These are phyloP conservation scores for Sisyra terminalis DNA, from an alignment of 2,888 invertebrate genomes.

Conservation along the genomic window DNA sequence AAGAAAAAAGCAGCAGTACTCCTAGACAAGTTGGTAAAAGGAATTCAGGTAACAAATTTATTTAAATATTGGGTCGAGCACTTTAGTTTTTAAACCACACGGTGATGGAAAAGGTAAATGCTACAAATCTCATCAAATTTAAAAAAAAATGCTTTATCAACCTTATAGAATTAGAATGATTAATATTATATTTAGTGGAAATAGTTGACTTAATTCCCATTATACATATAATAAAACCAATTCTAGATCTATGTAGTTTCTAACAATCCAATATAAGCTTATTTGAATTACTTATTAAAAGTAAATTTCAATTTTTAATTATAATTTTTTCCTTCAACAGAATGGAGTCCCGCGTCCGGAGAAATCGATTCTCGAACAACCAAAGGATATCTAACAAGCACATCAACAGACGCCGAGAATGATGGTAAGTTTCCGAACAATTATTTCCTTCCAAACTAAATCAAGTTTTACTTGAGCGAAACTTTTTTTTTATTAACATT, in stretches of 20 bases:
- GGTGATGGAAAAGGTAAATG: background rate
- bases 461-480: no score
- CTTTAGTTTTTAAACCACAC: no score
- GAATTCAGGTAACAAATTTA: no score
- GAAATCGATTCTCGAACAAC: background rate
- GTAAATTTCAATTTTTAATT: background rate
- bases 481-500: no score
- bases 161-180: no score
- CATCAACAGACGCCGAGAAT: no score
- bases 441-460: no score
- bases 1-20: conserved; percentile 1
- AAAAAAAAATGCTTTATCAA: background rate
- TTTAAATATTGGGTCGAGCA: no score
- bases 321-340: background rate
- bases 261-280: background rate
- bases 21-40: background rate
- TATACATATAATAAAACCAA: background rate
- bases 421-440: no score
- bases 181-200: no score
- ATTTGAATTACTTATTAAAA: background rate
- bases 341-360: conserved; percentile 4
- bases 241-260: background rate
- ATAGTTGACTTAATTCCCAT: background rate
- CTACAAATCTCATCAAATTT: background rate
- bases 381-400: no score